These are phyloP conservation scores for Agrochola litura DNA, from an alignment of 2,888 invertebrate genomes.

Conservation along the genomic window DNA sequence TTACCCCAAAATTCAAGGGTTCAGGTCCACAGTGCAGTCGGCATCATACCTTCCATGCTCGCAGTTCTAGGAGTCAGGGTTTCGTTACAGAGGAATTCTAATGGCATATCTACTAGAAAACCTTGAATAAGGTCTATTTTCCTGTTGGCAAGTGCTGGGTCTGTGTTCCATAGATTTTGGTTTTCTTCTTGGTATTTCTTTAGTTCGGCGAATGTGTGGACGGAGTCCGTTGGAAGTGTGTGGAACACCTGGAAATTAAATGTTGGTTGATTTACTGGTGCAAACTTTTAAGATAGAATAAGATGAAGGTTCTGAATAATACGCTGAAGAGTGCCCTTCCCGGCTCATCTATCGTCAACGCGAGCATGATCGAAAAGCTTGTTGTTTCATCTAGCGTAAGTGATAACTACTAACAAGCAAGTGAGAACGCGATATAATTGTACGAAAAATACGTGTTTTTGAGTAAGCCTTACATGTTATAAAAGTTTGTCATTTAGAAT, in stretches of 20 bases:
- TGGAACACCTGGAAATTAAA: conserved; percentile 93
- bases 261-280: no score
- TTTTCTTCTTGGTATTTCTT: conserved; percentile 94
- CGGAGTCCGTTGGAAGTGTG: conserved; percentile 95
- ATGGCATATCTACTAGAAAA: conserved; percentile 96
- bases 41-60: conserved; percentile 97
- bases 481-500: no score
- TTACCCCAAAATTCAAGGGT: conserved; percentile 2
- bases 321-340: no score
- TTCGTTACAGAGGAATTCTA: conserved; percentile 97
- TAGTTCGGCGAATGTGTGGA: conserved; percentile 94
- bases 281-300: no score
- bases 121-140: conserved; percentile 95
- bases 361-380: no score
- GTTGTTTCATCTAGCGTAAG: no score
- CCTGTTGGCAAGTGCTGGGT: conserved; percentile 93
- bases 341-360: no score
- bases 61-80: conserved; percentile 95
- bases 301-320: no score
- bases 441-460: no score
- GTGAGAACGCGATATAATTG: no score
- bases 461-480: no score
- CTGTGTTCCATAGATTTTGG: conserved; percentile 92
- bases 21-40: conserved; percentile 97
- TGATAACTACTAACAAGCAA: no score